These are phyloP conservation scores for Rhynchonycteris naso DNA, from an alignment of 2,797 vertebrate species.

Conservation along the genomic window DNA sequence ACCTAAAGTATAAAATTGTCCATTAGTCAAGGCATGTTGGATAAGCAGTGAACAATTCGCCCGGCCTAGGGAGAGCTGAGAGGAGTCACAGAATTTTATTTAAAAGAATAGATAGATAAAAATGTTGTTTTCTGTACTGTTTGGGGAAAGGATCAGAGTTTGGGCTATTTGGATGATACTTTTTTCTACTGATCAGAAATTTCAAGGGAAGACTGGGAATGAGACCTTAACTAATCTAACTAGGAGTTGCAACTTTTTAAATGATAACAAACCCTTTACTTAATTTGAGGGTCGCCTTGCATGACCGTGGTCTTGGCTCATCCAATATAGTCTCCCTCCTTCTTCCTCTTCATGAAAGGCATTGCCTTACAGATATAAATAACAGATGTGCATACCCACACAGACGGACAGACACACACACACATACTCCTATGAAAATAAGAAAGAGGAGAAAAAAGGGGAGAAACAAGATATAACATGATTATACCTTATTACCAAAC, in stretches of 20 bases:
- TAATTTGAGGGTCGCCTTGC: not conserved
- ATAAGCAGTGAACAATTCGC: constrained; percentile 35
- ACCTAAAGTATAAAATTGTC: constrained; percentile 27
- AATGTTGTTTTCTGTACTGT: not conserved
- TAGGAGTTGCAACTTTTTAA: not conserved
- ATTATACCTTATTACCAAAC: constrained; percentile 32
- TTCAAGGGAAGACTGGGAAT: not conserved
- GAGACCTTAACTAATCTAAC: constrained; percentile 23
- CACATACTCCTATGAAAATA: not conserved
- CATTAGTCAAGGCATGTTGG: constrained; percentile 28
- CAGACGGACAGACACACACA: not conserved
- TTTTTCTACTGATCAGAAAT: constrained; percentile 35
- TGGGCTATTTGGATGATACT: not conserved
- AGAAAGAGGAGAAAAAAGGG: constrained; percentile 34
- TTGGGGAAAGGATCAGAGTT: not conserved
- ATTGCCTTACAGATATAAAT: constrained; percentile 20
- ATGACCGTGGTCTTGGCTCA: not conserved
- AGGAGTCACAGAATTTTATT: constrained; percentile 3
- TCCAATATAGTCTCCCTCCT: not conserved
- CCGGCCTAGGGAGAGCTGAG: not conserved
- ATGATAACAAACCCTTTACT: not conserved
- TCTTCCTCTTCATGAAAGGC: constrained; percentile 30
- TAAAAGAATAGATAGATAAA: not conserved
- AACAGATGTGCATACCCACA: not conserved
- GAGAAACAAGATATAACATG: constrained; percentile 39